Conservation (phyloP, 30 jellyfish, hydroid and myxozoan species). For the Aurelia sp. region DNA sequence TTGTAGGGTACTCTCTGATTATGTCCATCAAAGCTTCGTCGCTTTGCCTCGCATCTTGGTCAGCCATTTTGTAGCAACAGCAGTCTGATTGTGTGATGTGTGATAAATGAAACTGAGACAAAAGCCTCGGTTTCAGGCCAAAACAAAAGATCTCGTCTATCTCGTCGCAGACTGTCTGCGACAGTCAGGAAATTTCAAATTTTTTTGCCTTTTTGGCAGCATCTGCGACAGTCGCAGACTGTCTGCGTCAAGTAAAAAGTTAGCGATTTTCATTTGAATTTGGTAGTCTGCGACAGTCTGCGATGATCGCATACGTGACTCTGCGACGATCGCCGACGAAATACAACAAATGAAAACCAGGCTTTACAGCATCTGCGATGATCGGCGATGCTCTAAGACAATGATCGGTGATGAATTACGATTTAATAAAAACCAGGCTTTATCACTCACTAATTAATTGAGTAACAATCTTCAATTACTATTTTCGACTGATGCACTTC, state of each 20-base stretch:
- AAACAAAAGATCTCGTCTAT: conserved; percentile 28
- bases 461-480: too few relatives aligned
- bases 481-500: too few relatives aligned
- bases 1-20: conserved; percentile 27
- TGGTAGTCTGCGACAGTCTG: conserved; percentile 3
- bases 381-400: too few relatives aligned
- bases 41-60: conserved; percentile 27
- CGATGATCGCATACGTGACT: background rate
- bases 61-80: background rate
- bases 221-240: too few relatives aligned
- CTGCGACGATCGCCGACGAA: conserved; percentile 31
- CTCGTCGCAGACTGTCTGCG: conserved; percentile 24
- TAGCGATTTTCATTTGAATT: conserved; percentile 10
- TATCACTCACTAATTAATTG: too few relatives aligned
- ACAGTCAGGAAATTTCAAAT: too few relatives aligned
- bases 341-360: conserved; percentile 6
- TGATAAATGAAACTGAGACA: too few relatives aligned
- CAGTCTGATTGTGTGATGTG: too few relatives aligned
- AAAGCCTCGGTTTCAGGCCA: background rate
- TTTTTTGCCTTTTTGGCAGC: too few relatives aligned
- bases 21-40: conserved; percentile 37
- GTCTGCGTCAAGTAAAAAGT: background rate
- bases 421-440: background rate
- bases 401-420: too few relatives aligned
- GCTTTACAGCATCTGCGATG: too few relatives aligned